Conservation (phyloP, 2,888 invertebrate species). For the Erebia ligea region DNA sequence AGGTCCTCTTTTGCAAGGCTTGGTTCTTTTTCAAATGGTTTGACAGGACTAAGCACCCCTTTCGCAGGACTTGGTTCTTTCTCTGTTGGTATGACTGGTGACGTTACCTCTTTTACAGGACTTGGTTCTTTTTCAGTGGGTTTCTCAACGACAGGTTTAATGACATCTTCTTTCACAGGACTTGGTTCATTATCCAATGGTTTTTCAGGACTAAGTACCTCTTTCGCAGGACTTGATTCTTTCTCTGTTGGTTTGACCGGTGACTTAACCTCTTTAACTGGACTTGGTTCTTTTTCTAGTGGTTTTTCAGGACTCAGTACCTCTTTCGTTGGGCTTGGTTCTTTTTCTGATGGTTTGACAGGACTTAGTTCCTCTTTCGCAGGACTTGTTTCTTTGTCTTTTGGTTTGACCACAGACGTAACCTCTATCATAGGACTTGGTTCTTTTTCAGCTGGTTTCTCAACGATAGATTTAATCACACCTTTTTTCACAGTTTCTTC, state of each 20-base stretch:
- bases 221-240: not conserved
- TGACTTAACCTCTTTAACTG: not conserved
- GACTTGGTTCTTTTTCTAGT: constrained; percentile 27
- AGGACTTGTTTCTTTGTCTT: constrained; percentile 29
- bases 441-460: not conserved
- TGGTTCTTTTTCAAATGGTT: not conserved
- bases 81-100: not conserved
- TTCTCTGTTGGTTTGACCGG: not conserved
- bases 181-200: not conserved
- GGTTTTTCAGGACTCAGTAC: not conserved
- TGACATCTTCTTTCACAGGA: constrained; percentile 29
- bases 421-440: not conserved
- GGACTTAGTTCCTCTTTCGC: constrained; percentile 24
- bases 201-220: not conserved
- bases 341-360: not conserved
- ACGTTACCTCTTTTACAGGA: not conserved
- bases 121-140: constrained; percentile 10
- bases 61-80: constrained; percentile 31
- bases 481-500: constrained; percentile 25
- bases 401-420: not conserved
- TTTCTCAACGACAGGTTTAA: constrained; percentile 1
- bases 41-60: not conserved
- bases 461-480: constrained; percentile 9
- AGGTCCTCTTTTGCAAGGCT: not conserved
- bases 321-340: not conserved